Base-by-base conservation (phyloP, 1,140 invertebrate genomes). In the Tyrophagus putrescentiae region DNA sequence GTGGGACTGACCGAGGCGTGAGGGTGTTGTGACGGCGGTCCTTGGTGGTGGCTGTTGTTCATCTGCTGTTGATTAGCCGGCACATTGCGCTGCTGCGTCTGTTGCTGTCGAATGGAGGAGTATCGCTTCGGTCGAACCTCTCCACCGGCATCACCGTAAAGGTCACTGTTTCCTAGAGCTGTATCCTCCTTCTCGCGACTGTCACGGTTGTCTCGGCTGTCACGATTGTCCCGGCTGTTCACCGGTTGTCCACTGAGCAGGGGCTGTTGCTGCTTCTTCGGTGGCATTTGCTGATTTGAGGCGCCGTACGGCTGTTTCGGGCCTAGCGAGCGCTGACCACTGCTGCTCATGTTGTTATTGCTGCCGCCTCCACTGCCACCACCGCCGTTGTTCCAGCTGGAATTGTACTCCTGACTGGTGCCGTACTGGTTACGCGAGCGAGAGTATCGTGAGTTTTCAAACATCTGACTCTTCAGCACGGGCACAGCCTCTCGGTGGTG, bases 41-140 rank as follows among this genome's bases (percentile, higher is more conserved):
- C 42, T 21, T 6, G 33, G 13, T 29, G 50, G 6, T 60, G 21
- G 25, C 27, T 23, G 29, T 4, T 18, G 6, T 42, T n/a, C n/a
- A 42, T 57, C n/a, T n/a, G 23, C 18, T 42, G 25, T n/a, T n/a
- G n/a, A 57, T 61, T 61, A 13, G 50, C 6, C 11, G 60, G 45
- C 3, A 60, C 28, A 3, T 27, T 56, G 16, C 23, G 18, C 27
- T 32, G 23, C 23, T 42, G 53, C 28, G 48, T 29, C 28, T 48
- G 41, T 60, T 33, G 74, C 68, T 84, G 82, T 60, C 83, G 72
- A 65, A 84, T 75, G 56, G 82, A 82, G 1, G 83, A 85, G 69
- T 85, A 85, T 6, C 83, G 74, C 68, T 85, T 85, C n/a, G 82
- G 78, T 68, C 78, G 72, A 54, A 50, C 11, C 73, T 69, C 34